Evolutionary conservation across 1,140 invertebrate species (phyloP), one percentile per base, ranked within the genome.

Genomic region (Cyclargus thomasi): DNA sequence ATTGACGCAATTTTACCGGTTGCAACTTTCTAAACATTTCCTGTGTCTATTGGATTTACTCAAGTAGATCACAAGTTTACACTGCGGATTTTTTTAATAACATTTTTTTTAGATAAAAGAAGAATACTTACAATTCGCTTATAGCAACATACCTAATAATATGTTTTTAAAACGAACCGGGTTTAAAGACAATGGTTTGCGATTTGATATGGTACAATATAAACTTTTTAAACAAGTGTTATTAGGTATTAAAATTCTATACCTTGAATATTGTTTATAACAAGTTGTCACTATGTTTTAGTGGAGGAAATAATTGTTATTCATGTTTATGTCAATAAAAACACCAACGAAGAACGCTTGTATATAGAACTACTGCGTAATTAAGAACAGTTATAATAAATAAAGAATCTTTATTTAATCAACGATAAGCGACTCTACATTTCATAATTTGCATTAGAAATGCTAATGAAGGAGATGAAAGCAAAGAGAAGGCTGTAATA

Each of bases 11-110:
- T 18, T 20, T 21, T 20, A 59, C 55, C 20, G 55, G 55, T 59
- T 59, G 6, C 20, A 22, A 21, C 55, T 59, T 59, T 59, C 55
- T 59, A 59, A 59, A 59, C 55, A 20, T 59, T 59, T 59, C 55
- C 55, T 59, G 55, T 59, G 17, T 59, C 55, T 21, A 17, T 59
- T 21, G 18, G 55, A 59, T 59, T 21, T 1, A 21, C 18, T 21
- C 55, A 59, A 22, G 36, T 57, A 71, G 36, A 53, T 36, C 35
- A 47, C 64, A 47, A 59, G 5, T 29, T 29, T 29, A 29, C 5
- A 23, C 23, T 23, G 1, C 2, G 8, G 29, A 6, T 4, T 29
- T 3, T 29, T 7, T 7, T 2, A 29, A 64, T 29, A 64, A 67
- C 68, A 63, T 53, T 47, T 47, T 47, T 0, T 47, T 47, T 1